A percentile compares a stretch with the other conserved stretches of the same genome.
Evolutionary conservation across 2,888 invertebrate genomes (phyloP).

Genomic region (Drosophila imparisetae): DNA sequence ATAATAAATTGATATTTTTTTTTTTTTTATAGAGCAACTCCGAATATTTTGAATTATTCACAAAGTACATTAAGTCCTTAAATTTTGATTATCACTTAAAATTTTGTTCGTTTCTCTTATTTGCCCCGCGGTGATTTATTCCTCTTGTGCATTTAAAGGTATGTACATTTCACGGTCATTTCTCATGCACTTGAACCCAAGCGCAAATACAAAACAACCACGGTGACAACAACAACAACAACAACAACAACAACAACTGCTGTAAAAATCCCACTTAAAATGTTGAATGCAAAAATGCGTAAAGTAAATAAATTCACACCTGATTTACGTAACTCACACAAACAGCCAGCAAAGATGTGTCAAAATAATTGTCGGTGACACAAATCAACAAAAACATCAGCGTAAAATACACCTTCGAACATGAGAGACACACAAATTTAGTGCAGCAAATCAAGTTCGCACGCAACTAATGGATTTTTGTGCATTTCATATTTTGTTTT

Average conservation of each 20-base stretch:
- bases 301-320: slow-evolving; percentile 73
- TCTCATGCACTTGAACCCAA: slow-evolving; percentile 66
- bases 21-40: neutral
- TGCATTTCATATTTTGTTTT: slow-evolving; percentile 25
- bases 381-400: slow-evolving; percentile 54
- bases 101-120: neutral
- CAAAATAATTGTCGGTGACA: slow-evolving; percentile 68
- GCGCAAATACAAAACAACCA: slow-evolving; percentile 14
- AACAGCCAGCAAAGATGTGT: slow-evolving; percentile 57
- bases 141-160: slow-evolving; percentile 24
- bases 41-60: neutral
- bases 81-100: neutral
- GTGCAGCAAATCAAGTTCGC: slow-evolving; percentile 58
- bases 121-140: slow-evolving; percentile 29
- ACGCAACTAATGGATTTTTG: slow-evolving; percentile 35
- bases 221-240: neutral
- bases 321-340: slow-evolving; percentile 66
- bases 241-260: neutral
- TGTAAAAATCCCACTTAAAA: slow-evolving; percentile 48
- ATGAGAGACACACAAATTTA: slow-evolving; percentile 30
- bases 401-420: slow-evolving; percentile 34
- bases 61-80: neutral
- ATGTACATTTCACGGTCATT: slow-evolving; percentile 68
- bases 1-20: too few relatives aligned
- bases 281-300: slow-evolving; percentile 63